Conservation (phyloP, 2,888 invertebrate species). For the Oscheius sp. region DNA sequence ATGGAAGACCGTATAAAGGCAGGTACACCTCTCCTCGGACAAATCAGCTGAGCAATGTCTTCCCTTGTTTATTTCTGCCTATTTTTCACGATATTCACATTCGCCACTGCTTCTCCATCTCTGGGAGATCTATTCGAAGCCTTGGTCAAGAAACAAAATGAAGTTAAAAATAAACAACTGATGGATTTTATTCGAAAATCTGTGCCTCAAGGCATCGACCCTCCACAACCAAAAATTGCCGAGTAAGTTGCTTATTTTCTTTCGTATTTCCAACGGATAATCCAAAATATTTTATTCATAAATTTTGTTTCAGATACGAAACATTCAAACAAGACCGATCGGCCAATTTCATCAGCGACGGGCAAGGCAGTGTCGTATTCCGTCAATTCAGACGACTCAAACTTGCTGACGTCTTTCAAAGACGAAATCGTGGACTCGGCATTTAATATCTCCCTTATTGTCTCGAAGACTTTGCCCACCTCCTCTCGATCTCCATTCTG, state of each 20-base stretch:
- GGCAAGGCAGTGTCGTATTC: slow-evolving; percentile 51
- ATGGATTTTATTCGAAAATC: slow-evolving; percentile 50
- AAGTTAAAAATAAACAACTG: slow-evolving; percentile 46
- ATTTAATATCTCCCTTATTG: neutral
- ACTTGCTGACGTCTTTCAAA: slow-evolving; percentile 49
- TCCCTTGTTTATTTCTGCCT: neutral
- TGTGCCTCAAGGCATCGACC: slow-evolving; percentile 54
- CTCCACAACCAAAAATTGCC: slow-evolving; percentile 53
- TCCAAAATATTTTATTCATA: neutral
- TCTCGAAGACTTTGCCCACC: neutral
- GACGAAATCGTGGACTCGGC: slow-evolving; percentile 27
- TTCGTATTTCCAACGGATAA: too few relatives aligned
- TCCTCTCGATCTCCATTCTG: neutral
- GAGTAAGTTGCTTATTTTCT: slow-evolving; percentile 43
- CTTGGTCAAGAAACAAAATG: slow-evolving; percentile 48
- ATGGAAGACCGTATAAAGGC: slow-evolving; percentile 6
- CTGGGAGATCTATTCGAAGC: slow-evolving; percentile 44
- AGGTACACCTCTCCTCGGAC: neutral
- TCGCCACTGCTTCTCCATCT: neutral
- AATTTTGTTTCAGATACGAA: slow-evolving; percentile 45
- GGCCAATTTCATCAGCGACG: slow-evolving; percentile 56
- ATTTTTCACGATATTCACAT: neutral
- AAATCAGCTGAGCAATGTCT: slow-evolving; percentile 18
- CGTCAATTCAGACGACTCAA: slow-evolving; percentile 54
- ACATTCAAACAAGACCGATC: slow-evolving; percentile 59